phyloP scores from a whole-genome alignment of 1,140 invertebrate genomes.

The Anastrepha obliqua region DNA sequence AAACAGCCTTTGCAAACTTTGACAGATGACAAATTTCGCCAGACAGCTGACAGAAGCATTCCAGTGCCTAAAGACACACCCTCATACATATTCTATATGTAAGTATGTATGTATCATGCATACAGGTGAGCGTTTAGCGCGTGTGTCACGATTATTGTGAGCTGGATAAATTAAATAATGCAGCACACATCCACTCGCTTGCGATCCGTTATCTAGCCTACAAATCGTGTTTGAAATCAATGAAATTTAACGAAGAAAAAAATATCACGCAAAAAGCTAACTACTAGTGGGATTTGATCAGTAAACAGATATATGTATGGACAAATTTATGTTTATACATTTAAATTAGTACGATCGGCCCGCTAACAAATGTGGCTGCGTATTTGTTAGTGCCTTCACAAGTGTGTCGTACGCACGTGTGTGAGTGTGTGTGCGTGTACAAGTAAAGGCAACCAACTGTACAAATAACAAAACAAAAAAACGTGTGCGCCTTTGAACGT shows the following conservation, averaged over 20 bases:
- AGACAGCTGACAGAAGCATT: not conserved
- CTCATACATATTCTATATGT: not conserved
- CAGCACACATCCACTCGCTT: not conserved
- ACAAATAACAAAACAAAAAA: not conserved
- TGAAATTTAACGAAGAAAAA: not conserved
- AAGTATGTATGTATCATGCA: not conserved
- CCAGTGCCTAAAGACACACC: not conserved
- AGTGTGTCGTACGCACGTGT: not conserved
- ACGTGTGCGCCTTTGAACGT: not conserved
- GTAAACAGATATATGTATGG: not conserved
- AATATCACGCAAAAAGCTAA: not conserved
- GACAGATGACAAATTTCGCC: not conserved
- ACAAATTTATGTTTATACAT: not conserved
- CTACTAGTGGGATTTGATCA: not conserved
- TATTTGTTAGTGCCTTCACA: not conserved
- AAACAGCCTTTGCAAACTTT: not conserved
- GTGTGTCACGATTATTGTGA: not conserved
- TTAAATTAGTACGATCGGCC: not conserved
- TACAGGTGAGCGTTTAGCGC: not conserved
- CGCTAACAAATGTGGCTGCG: not conserved
- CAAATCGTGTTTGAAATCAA: slow-evolving; percentile 8
- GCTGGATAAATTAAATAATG: not conserved
- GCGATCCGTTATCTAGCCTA: slow-evolving; percentile 18
- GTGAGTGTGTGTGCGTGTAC: not conserved
- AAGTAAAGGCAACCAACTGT: not conserved